A percentile compares a stretch with the other conserved stretches of the same genome.
Conservation (phyloP, 1,140 invertebrate species). For the Ceratina australensis region DNA sequence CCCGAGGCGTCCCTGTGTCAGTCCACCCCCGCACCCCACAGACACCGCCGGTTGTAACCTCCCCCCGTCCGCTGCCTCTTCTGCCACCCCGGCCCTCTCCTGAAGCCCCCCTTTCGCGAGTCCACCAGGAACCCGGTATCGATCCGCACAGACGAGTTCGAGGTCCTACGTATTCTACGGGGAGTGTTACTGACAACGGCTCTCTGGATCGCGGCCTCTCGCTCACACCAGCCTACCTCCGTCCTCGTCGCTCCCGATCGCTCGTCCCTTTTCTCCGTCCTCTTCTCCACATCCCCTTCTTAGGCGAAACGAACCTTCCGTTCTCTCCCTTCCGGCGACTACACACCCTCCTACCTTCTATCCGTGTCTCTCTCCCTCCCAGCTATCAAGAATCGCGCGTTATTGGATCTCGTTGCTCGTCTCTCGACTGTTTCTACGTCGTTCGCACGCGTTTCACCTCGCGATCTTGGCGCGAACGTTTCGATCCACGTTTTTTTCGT, state of each 20-base stretch:
- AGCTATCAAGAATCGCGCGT: conserved; percentile 49
- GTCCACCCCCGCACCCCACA: conserved; percentile 70
- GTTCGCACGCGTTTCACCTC: conserved; percentile 1
- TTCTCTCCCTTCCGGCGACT: conserved; percentile 1
- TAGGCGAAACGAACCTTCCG: neutral
- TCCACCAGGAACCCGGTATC: conserved; percentile 71
- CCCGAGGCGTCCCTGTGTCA: conserved; percentile 73
- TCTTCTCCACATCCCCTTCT: conserved; percentile 5
- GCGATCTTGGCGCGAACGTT: neutral
- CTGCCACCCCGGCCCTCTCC: conserved; percentile 57
- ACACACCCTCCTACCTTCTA: too few species aligned
- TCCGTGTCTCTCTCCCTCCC: neutral
- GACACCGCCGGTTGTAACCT: conserved; percentile 29
- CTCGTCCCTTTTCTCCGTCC: conserved; percentile 2
- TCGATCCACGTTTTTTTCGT: neutral
- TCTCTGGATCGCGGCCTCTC: conserved; percentile 26
- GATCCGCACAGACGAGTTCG: conserved; percentile 73
- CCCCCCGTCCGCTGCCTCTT: conserved; percentile 34
- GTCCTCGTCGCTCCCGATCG: neutral
- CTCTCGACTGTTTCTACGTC: conserved; percentile 8
- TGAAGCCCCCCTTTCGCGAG: conserved; percentile 59
- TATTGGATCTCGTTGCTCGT: conserved; percentile 40
- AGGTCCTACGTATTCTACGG: conserved; percentile 71
- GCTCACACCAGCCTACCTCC: neutral
- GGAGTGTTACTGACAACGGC: conserved; percentile 70